Base-by-base conservation (phyloP, 2,888 invertebrate species). In the Ametastegia equiseti region DNA sequence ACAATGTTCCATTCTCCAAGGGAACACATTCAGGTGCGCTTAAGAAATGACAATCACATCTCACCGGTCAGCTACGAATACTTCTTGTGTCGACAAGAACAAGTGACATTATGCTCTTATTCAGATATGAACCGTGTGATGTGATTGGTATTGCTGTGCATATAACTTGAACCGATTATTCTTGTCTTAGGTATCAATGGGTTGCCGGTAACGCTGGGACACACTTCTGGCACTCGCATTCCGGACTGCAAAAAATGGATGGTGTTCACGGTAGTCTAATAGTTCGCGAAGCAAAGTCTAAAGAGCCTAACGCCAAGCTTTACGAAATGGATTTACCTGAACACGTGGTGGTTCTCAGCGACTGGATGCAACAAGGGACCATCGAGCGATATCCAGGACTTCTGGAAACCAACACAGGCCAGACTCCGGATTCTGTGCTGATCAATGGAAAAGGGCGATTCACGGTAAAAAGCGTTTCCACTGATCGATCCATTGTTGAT, bases 361-460 rank as follows among this genome's bases (percentile, higher is more conserved):
- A 97, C 92, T 97, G 97, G 97, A 93, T 96, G 90, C 96, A 96
- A 91, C 96, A 96, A 92, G 95, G 96, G 86, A 96, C 96, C 1
- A 94, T 95, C 65, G 96, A 96, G 90, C 94, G 96, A 85, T 96
- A 94, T 91, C 96, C 96, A 0, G 96, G 96, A 84, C 94, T 96
- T 89, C 92, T 96, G 78, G 95, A 95, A 42, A 95, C 95, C 82
- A 96, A 95, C 90, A 95, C 95, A 45, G 96, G 97, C 9, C 97
- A 97, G 92, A 95, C 95, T 89, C 96, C 97, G 45, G 95, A 96
- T 87, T 96, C 96, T 47, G 93, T 97, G 81, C 92, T 97, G 81
- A 95, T 97, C 87, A 97, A 97, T 92, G 97, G 97, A 88, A 96
- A 96, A 91, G 97, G 97, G 86, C 96, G 96, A 90, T 96, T 96